Conservation (phyloP, 2,113 vertebrate species). For the Nanorana parkeri region DNA sequence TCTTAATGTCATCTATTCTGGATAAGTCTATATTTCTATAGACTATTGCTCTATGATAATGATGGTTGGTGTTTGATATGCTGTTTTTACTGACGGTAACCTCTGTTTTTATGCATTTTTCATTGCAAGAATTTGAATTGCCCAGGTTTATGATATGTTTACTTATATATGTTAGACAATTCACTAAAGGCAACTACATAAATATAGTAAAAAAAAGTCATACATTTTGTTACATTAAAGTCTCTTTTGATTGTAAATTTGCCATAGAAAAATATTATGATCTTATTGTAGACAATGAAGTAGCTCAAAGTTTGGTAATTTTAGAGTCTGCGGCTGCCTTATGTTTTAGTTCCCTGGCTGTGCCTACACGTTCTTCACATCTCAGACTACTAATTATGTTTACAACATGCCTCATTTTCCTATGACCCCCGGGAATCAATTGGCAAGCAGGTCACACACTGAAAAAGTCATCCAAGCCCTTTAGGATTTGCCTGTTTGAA, state of each 20-base stretch:
- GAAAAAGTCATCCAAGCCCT: slow-evolving; percentile 85
- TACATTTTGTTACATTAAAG: neutral
- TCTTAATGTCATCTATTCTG: too few species aligned
- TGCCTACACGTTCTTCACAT: slow-evolving; percentile 68
- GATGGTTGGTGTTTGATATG: too few species aligned
- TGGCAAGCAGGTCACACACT: slow-evolving; percentile 86
- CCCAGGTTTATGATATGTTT: neutral
- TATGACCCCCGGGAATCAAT: slow-evolving; percentile 79
- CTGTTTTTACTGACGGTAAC: too few species aligned
- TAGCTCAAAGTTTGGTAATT: slow-evolving; percentile 55
- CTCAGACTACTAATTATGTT: slow-evolving; percentile 90
- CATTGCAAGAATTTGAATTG: too few species aligned
- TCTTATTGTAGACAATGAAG: slow-evolving; percentile 22
- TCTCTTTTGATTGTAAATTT: neutral
- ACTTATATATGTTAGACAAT: neutral
- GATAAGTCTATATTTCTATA: too few species aligned
- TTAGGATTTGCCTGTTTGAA: slow-evolving; percentile 76
- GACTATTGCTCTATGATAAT: too few species aligned
- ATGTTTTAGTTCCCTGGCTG: slow-evolving; percentile 63
- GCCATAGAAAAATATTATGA: slow-evolving; percentile 2
- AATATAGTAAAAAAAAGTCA: neutral
- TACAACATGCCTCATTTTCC: slow-evolving; percentile 88
- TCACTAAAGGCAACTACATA: neutral
- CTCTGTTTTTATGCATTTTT: too few species aligned
- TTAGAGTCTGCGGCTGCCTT: slow-evolving; percentile 59